Evolutionary conservation across 2,113 vertebrate species (phyloP), one percentile per base, ranked within the genome.

Genomic region (Anser brachyrhynchus): DNA sequence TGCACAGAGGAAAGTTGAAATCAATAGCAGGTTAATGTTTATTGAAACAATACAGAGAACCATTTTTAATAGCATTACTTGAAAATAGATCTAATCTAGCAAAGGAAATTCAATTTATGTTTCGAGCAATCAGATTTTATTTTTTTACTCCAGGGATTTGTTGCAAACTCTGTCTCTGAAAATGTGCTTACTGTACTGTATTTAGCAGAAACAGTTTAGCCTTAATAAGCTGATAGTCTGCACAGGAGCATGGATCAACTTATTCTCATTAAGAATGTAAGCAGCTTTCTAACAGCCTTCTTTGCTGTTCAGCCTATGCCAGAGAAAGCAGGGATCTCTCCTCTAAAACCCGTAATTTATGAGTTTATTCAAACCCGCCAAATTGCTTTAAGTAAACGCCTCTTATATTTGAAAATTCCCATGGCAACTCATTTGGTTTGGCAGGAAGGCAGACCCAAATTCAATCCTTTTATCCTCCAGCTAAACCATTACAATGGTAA

Each of bases 351-450:
- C 87, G 22, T 96, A 96, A 98, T 98, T 97, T 98, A 97, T 94
- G 97, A 97, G 97, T 98, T 98, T 98, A 98, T 98, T 98, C 97
- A 98, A 98, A 98, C 96, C 96, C 62, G 64, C 97, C 98, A 98
- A 98, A 98, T 95, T 97, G 96, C 96, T 97, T 97, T 97, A 98
- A 96, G 97, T 97, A 96, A 98, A 98, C 89, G 97, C 97, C 98
- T 98, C 96, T 98, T 96, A 92, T 97, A 97, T 97, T 98, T 95
- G 94, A 98, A 98, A 98, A 98, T 98, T 98, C 98, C 98, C 98
- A 97, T 98, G 97, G 97, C 97, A 98, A 98, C 98, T 98, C 97
- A 97, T 97, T 98, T 97, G 97, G 96, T 97, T 96, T 98, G 98
- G 98, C 97, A 98, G 97, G 96, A 96, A 97, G 96, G 97, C 96